Conservation (phyloP, 2,888 invertebrate genomes). For the Chouioia cunea region DNA sequence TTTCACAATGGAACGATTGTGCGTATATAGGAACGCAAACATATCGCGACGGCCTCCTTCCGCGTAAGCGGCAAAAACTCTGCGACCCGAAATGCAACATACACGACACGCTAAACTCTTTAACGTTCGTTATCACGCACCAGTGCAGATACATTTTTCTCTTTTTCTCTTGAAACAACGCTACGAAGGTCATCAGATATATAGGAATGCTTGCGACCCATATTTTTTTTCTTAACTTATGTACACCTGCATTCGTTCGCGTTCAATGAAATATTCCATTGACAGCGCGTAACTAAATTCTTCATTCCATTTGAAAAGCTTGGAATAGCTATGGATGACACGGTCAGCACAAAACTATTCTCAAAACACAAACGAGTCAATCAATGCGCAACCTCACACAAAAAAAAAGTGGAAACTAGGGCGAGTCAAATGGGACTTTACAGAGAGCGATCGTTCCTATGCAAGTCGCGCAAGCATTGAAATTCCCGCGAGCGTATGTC, state of each 20-base stretch:
- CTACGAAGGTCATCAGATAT: no score
- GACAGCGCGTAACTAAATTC: slow-evolving; percentile 24
- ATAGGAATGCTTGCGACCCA: no score
- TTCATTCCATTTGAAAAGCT: not conserved
- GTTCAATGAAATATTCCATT: slow-evolving; percentile 42
- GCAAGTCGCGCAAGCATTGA: slow-evolving; percentile 36
- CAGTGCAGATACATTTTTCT: no score
- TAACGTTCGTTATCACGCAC: slow-evolving; percentile 8
- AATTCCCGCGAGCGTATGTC: slow-evolving; percentile 28
- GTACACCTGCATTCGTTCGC: slow-evolving; percentile 43
- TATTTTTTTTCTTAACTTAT: slow-evolving; percentile 28
- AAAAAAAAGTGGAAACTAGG: no score
- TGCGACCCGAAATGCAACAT: slow-evolving; percentile 1
- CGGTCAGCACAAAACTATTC: no score
- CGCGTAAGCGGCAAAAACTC: not conserved
- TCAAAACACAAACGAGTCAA: no score
- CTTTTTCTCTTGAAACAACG: no score
- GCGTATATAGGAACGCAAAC: not conserved
- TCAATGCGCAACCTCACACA: no score
- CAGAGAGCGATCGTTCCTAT: slow-evolving; percentile 26
- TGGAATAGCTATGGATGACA: no score
- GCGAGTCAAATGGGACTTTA: no score
- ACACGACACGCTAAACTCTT: slow-evolving; percentile 27
- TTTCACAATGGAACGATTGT: slow-evolving; percentile 7
- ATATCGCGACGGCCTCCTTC: slow-evolving; percentile 6